Conservation (phyloP, 2,888 invertebrate genomes). For the Polydrusus pterygomalis region DNA sequence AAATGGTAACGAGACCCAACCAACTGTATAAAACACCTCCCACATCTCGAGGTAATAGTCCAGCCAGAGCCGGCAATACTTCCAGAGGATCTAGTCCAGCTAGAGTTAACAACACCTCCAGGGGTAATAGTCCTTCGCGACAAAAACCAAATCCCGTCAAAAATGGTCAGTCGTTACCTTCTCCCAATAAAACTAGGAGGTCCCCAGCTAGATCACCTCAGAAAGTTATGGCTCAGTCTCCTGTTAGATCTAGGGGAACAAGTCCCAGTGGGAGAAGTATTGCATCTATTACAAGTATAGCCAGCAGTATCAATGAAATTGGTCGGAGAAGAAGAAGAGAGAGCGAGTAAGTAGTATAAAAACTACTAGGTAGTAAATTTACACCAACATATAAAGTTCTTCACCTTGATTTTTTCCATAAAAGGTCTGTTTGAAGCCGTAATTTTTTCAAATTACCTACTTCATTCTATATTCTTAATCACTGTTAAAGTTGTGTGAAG, state of each 20-base stretch:
- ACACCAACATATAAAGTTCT: too few species aligned
- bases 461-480: too few species aligned
- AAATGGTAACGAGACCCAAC: constrained; percentile 64
- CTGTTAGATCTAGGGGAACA: constrained; percentile 37
- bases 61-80: constrained; percentile 43
- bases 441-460: too few species aligned
- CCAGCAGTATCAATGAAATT: constrained; percentile 2
- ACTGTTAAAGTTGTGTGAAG: too few species aligned
- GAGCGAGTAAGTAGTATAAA: constrained; percentile 35
- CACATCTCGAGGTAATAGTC: constrained; percentile 65
- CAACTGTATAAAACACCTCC: constrained; percentile 64
- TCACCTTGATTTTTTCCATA: neutral
- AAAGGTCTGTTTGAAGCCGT: too few species aligned
- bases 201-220: constrained; percentile 49
- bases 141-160: constrained; percentile 26
- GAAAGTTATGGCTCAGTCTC: constrained; percentile 9
- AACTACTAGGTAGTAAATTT: neutral
- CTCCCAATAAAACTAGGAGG: constrained; percentile 48
- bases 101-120: constrained; percentile 59
- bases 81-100: constrained; percentile 65
- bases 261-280: constrained; percentile 26
- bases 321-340: constrained; percentile 10
- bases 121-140: constrained; percentile 63
- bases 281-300: constrained; percentile 10
- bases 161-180: constrained; percentile 4